These are phyloP conservation scores for Zaprionus kolodkinae DNA, from an alignment of 1,140 invertebrate species.

Conservation along the genomic window DNA sequence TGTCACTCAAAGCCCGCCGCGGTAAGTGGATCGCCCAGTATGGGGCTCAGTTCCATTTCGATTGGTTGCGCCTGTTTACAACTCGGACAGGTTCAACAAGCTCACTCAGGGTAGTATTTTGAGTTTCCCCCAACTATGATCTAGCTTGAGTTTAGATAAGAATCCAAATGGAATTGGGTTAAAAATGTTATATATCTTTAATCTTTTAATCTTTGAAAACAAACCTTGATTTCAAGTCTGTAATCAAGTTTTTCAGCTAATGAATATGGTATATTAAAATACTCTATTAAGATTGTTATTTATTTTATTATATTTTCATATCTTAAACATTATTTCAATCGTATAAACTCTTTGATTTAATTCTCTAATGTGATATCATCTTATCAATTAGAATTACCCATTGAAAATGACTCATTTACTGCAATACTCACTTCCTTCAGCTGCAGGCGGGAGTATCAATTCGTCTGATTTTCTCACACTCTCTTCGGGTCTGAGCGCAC, in stretches of 20 bases:
- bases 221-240: neutral
- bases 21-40: constrained; percentile 40
- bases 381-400: neutral
- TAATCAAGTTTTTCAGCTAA: neutral
- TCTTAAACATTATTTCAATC: too few relatives aligned
- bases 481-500: constrained; percentile 22
- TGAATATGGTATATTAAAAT: neutral
- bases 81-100: constrained; percentile 32
- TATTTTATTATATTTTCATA: neutral
- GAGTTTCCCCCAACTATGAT: neutral
- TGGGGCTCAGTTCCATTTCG: constrained; percentile 31
- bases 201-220: neutral
- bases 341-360: neutral
- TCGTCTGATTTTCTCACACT: constrained; percentile 58
- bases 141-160: neutral
- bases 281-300: neutral
- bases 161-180: neutral
- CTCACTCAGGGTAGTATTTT: neutral
- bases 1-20: constrained; percentile 43
- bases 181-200: neutral
- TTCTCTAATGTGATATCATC: constrained; percentile 15
- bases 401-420: constrained; percentile 27
- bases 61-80: constrained; percentile 41
- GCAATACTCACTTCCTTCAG: constrained; percentile 12
- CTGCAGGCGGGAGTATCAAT: constrained; percentile 18